These are phyloP conservation scores for Oryzias sinensis DNA, from an alignment of 2,797 vertebrate species.

Conservation along the genomic window DNA sequence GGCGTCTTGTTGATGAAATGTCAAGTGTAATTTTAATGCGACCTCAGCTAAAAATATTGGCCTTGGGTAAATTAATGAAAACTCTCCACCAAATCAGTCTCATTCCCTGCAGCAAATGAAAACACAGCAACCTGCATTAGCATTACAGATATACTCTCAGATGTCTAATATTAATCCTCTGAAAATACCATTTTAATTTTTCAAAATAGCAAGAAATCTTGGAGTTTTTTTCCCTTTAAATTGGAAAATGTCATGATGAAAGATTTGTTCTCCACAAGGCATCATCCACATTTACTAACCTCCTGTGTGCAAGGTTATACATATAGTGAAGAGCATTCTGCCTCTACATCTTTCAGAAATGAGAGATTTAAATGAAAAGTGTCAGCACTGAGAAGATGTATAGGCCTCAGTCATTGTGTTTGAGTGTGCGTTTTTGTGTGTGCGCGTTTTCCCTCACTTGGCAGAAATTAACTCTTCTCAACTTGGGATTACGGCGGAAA, in stretches of 20 bases:
- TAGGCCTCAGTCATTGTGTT: conserved; percentile 79
- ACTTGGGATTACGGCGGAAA: conserved; percentile 62
- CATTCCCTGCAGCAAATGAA: conserved; percentile 50
- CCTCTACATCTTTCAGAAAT: conserved; percentile 62
- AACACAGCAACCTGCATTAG: conserved; percentile 55
- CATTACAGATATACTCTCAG: conserved; percentile 56
- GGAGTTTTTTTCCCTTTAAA: conserved; percentile 45
- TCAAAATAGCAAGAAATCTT: conserved; percentile 56
- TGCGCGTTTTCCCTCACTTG: conserved; percentile 49
- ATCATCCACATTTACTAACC: conserved; percentile 27
- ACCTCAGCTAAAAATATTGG: conserved; percentile 58
- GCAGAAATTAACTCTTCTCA: conserved; percentile 74
- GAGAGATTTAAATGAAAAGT: conserved; percentile 78
- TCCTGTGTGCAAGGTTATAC: conserved; percentile 19
- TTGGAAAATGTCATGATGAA: conserved; percentile 71
- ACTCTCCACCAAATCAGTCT: conserved; percentile 52
- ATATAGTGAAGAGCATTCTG: conserved; percentile 40
- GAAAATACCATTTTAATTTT: conserved; percentile 62
- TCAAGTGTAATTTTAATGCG: conserved; percentile 64
- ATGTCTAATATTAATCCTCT: conserved; percentile 61
- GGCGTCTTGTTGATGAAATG: conserved; percentile 62
- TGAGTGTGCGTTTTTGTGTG: conserved; percentile 22
- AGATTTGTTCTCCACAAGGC: conserved; percentile 54
- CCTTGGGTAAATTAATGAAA: conserved; percentile 61
- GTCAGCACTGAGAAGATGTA: conserved; percentile 73